Evolutionary conservation across 2,113 vertebrate species (phyloP), one percentile per base, ranked within the genome.

Genomic region (Callaeas wilsoni): DNA sequence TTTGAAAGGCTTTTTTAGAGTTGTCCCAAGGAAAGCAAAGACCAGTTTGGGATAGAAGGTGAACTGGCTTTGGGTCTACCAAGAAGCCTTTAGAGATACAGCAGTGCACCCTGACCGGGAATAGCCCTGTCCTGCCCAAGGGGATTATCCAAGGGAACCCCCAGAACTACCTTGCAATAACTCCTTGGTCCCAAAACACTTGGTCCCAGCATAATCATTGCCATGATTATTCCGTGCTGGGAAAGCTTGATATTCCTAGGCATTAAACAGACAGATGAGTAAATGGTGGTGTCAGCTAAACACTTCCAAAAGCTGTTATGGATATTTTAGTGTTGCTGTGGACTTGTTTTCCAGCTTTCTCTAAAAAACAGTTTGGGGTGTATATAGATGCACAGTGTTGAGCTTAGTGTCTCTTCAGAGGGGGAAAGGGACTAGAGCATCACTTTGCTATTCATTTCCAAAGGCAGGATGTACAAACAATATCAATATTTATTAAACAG

Each of bases 401-500:
- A 63, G 25, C 46, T 89, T 59, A 42, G n/a, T 37, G 52, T 75
- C 80, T 89, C 73, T 71, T 88, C 69, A 75, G 80, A 59, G 50
- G 63, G 64, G 52, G 27, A 84, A 84, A 55, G 68, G 75, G 41
- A 49, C 64, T 62, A 60, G 16, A 75, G 16, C 75, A 68, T 75
- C 1, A 1, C 69, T 90, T 57, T 70, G 55, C 49, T 84, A 56
- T 90, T 96, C 57, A 90, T 92, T 90, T 82, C 65, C 73, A 90
- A 90, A 94, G 71, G 53, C 86, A 89, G 16, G 80, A 82, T 93
- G 44, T 89, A 89, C 95, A 96, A 97, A 97, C 90, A 94, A 35
- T 87, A 96, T 97, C 64, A 95, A 94, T 96, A 97, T 94, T 97
- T 96, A 96, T 94, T 77, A 93, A 92, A 88, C 60, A 81, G 64